Conservation (phyloP, 1,140 invertebrate genomes). For the Oscheius sp. region DNA sequence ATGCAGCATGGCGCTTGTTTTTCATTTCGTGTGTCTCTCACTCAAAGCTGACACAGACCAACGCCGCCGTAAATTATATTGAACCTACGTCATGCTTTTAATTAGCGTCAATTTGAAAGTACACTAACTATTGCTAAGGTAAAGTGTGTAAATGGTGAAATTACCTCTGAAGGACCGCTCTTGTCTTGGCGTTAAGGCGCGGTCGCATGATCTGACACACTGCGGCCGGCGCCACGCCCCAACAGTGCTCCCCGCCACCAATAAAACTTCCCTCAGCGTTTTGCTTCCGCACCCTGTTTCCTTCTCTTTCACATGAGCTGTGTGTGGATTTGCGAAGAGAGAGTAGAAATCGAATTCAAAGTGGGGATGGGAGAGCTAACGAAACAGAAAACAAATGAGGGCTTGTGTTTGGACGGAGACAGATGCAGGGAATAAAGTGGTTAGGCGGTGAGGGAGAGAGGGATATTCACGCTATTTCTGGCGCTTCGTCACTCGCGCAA, state of each 20-base stretch:
- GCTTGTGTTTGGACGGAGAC: not conserved
- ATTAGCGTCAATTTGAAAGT: no score
- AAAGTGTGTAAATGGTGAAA: no score
- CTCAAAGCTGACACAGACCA: no score
- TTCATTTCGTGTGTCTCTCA: no score
- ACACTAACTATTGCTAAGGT: no score
- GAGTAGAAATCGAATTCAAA: not conserved
- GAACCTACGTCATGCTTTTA: no score
- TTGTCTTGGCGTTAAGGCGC: not conserved
- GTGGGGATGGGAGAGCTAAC: not conserved
- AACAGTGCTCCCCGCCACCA: not conserved
- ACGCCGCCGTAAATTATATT: no score
- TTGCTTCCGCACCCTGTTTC: not conserved
- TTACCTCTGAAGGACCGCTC: not conserved
- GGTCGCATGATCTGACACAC: not conserved
- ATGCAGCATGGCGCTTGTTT: no score
- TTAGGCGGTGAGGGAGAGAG: not conserved
- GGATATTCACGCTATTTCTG: not conserved
- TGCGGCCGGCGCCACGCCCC: not conserved
- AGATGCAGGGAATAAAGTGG: not conserved
- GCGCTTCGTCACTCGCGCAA: not conserved
- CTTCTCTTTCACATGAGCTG: not conserved
- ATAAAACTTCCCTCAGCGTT: not conserved
- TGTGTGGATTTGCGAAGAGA: not conserved
- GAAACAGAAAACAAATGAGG: not conserved